Conservation (phyloP, 2,888 invertebrate genomes). For the Aleiodes alternator region DNA sequence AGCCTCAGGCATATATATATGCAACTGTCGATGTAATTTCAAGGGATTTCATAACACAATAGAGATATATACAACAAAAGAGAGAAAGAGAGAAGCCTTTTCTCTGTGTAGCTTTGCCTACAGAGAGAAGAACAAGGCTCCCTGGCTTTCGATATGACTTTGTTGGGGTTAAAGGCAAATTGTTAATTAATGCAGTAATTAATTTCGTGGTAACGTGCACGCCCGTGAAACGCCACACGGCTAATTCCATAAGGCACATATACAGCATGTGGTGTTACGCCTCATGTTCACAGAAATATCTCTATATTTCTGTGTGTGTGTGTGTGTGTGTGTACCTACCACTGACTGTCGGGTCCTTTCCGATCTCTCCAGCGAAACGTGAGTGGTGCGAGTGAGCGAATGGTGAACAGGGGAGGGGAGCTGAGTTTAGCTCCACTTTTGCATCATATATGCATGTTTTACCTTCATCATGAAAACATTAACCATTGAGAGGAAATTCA, state of each 20-base stretch:
- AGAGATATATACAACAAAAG: no score
- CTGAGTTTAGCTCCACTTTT: neutral
- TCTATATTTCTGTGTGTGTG: neutral
- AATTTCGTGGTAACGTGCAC: conserved; percentile 62
- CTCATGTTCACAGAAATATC: neutral
- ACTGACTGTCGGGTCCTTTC: conserved; percentile 12
- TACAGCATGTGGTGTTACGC: neutral
- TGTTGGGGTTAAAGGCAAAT: conserved; percentile 59
- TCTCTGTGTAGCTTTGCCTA: neutral
- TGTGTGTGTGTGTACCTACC: neutral
- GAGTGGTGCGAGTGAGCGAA: neutral
- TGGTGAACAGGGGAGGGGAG: neutral
- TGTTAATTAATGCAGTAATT: conserved; percentile 69
- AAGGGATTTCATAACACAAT: no score
- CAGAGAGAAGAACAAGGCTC: neutral
- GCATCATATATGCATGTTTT: neutral
- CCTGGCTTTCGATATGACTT: conserved; percentile 58
- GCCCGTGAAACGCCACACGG: conserved; percentile 46
- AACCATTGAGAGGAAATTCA: neutral
- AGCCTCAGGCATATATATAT: no score
- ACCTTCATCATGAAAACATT: conserved; percentile 20
- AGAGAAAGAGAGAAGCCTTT: neutral
- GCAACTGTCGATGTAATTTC: no score
- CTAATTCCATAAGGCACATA: conserved; percentile 38
- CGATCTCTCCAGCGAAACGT: conserved; percentile 13